Conservation (phyloP, 1,140 invertebrate genomes). For the Fopius arisanus region DNA sequence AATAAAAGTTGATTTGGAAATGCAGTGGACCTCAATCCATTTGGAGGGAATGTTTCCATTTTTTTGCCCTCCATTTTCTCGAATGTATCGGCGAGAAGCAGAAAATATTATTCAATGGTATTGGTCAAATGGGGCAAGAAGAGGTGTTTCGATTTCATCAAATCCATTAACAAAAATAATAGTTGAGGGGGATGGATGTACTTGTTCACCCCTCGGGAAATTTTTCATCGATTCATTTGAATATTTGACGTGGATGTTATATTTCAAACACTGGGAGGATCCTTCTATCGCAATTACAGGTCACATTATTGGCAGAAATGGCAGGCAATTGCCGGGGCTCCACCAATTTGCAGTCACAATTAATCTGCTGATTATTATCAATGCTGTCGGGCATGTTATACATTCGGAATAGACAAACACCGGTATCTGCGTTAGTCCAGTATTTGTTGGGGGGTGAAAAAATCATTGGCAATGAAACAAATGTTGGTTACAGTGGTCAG, state of each 20-base stretch:
- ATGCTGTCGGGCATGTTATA: not conserved
- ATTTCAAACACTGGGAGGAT: too few species aligned
- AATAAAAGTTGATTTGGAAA: not conserved
- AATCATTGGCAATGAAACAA: not conserved
- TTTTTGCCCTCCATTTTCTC: too few species aligned
- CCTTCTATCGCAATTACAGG: not conserved
- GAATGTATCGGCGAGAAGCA: too few species aligned
- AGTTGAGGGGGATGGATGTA: too few species aligned
- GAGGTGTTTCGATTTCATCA: too few species aligned
- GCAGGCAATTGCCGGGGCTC: not conserved
- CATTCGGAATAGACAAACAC: not conserved
- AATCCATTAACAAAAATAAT: too few species aligned
- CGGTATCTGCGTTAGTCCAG: not conserved
- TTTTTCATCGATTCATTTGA: too few species aligned
- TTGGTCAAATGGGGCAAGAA: too few species aligned
- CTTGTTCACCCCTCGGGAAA: too few species aligned
- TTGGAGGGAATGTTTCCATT: not conserved
- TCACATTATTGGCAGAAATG: not conserved
- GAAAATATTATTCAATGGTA: too few species aligned
- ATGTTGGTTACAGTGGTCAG: not conserved
- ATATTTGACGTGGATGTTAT: too few species aligned
- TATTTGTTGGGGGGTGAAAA: not conserved
- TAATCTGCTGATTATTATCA: slow-evolving; percentile 5
- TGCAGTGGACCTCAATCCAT: not conserved
- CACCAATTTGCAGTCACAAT: not conserved